Conservation (phyloP, 2,888 invertebrate species). For the Stegophylla sp. region DNA sequence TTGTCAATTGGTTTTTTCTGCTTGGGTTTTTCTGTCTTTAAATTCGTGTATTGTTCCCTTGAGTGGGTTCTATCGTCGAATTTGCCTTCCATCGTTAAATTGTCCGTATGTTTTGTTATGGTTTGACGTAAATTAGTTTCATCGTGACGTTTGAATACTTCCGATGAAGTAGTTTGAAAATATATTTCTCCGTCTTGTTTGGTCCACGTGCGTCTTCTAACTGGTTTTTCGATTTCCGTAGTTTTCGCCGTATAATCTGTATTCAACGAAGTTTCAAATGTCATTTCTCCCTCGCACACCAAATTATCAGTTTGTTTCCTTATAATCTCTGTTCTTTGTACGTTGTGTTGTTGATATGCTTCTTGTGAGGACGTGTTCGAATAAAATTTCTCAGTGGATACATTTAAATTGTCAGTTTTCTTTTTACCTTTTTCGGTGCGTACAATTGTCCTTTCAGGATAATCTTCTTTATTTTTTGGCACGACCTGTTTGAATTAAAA, state of each 20-base stretch:
- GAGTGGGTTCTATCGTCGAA: conserved; percentile 67
- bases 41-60: conserved; percentile 65
- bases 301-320: conserved; percentile 63
- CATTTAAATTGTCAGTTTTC: conserved; percentile 62
- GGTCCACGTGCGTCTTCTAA: conserved; percentile 74
- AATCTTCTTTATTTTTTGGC: conserved; percentile 62
- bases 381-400: conserved; percentile 62
- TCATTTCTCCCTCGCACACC: conserved; percentile 67
- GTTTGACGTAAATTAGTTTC: conserved; percentile 63
- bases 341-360: conserved; percentile 62
- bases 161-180: conserved; percentile 71
- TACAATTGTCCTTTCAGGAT: conserved; percentile 62
- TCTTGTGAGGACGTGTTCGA: conserved; percentile 62
- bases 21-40: conserved; percentile 58
- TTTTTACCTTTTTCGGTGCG: conserved; percentile 62
- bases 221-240: conserved; percentile 69
- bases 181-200: conserved; percentile 75
- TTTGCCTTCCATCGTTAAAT: conserved; percentile 67
- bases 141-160: conserved; percentile 66
- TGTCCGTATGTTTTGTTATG: conserved; percentile 66
- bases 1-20: conserved; percentile 71
- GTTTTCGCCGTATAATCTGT: conserved; percentile 72
- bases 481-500: conserved; percentile 60
- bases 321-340: conserved; percentile 61
- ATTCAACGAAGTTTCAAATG: conserved; percentile 72